phyloP scores from a whole-genome alignment of 2,113 vertebrate genomes.

The Catharus bicknelli region DNA sequence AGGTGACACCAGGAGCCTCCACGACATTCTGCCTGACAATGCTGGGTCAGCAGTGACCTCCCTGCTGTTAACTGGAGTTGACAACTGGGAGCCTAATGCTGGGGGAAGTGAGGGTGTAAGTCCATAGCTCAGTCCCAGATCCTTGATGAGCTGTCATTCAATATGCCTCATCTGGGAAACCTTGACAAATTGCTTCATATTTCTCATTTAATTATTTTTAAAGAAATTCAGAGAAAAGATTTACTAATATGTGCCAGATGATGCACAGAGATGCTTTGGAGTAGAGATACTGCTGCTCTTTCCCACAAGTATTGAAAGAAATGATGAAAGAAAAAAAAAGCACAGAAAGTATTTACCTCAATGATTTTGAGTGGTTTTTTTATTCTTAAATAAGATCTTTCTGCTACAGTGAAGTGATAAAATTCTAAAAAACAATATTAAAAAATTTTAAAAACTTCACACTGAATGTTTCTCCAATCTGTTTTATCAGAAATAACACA shows the following conservation, averaged over 20 bases:
- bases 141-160: not conserved
- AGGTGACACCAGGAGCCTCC: not conserved
- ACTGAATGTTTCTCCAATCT: not conserved
- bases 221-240: conserved; percentile 3
- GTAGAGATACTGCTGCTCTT: not conserved
- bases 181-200: not conserved
- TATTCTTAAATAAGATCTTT: not conserved
- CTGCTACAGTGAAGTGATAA: not conserved
- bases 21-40: accelerated
- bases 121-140: not conserved
- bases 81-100: not conserved
- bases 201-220: not conserved
- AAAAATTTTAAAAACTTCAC: not conserved
- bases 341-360: not conserved
- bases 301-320: not conserved
- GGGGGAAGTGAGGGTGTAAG: not conserved
- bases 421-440: not conserved
- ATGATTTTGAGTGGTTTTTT: not conserved
- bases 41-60: not conserved
- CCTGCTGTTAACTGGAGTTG: accelerated
- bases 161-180: not conserved
- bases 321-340: not conserved
- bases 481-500: not conserved
- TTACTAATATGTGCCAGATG: not conserved
- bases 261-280: not conserved